Percentiles rank a stretch among this genome's conserved stretches.
phyloP scores from a whole-genome alignment of 2,113 vertebrate species.

The Callopanchax toddi region DNA sequence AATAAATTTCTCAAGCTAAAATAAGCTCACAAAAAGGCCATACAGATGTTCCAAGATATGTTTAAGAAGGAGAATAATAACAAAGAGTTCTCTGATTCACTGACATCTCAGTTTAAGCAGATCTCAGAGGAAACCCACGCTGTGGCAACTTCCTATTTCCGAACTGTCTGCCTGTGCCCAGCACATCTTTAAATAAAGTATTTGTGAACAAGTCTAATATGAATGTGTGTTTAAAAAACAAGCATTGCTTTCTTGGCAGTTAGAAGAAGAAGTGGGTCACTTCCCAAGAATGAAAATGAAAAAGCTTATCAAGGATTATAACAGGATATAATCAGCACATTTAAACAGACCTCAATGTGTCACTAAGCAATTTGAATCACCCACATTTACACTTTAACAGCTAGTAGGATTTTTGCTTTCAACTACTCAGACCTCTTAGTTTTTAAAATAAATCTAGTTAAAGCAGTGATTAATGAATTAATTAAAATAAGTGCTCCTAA shows the following conservation, averaged over 20 bases:
- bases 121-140: constrained; percentile 46
- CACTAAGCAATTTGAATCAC: not conserved
- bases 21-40: not conserved
- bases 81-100: constrained; percentile 41
- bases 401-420: no score
- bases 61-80: not conserved
- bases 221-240: constrained; percentile 7
- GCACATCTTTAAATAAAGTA: constrained; percentile 42
- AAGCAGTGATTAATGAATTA: no score
- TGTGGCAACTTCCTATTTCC: constrained; percentile 68
- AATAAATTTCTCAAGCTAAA: not conserved
- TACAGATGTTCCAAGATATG: not conserved
- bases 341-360: constrained; percentile 8
- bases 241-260: constrained; percentile 52
- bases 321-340: constrained; percentile 16
- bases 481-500: not conserved
- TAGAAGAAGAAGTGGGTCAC: constrained; percentile 15
- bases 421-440: no score
- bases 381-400: no score
- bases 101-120: constrained; percentile 36
- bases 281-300: constrained; percentile 9
- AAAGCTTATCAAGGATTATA: constrained; percentile 32
- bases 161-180: constrained; percentile 27
- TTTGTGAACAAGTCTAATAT: constrained; percentile 9
- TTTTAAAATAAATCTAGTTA: no score